Percentiles rank a stretch among this genome's conserved stretches.
Conservation (phyloP, 2,113 vertebrate species). For the Clarias magur region DNA sequence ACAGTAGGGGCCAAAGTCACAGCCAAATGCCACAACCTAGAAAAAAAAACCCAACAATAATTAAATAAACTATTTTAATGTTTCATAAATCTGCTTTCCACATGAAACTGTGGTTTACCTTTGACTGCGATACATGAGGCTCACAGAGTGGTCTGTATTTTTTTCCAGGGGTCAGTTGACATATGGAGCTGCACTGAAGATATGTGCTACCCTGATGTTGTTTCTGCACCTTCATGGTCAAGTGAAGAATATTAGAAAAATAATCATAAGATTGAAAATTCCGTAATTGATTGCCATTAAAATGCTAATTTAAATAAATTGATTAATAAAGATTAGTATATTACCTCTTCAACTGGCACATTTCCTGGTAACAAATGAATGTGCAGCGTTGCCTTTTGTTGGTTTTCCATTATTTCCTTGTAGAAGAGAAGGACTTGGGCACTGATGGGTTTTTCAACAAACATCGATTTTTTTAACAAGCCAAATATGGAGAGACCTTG, state of each 20-base stretch:
- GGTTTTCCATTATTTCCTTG: neutral
- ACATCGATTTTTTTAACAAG: conserved; percentile 2
- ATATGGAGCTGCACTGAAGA: conserved; percentile 25
- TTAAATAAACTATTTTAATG: neutral
- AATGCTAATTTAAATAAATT: neutral
- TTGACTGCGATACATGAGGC: conserved; percentile 3
- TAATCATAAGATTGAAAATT: neutral
- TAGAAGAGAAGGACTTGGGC: conserved; percentile 48
- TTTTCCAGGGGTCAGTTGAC: neutral
- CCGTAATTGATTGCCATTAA: neutral
- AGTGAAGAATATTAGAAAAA: neutral
- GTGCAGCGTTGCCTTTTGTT: neutral
- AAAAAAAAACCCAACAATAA: neutral
- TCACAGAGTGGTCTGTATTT: conserved; percentile 24
- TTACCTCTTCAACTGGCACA: conserved; percentile 21
- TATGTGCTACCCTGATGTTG: neutral
- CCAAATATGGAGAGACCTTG: conserved; percentile 33
- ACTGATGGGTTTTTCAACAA: neutral
- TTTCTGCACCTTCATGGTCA: neutral
- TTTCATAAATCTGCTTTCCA: neutral
- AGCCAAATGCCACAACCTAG: neutral
- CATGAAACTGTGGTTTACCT: neutral
- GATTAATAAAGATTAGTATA: neutral
- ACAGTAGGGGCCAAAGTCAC: conserved; percentile 15
- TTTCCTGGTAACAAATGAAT: conserved; percentile 36